phyloP scores from a whole-genome alignment of 2,888 invertebrate species.

The Abrostola triplasia region DNA sequence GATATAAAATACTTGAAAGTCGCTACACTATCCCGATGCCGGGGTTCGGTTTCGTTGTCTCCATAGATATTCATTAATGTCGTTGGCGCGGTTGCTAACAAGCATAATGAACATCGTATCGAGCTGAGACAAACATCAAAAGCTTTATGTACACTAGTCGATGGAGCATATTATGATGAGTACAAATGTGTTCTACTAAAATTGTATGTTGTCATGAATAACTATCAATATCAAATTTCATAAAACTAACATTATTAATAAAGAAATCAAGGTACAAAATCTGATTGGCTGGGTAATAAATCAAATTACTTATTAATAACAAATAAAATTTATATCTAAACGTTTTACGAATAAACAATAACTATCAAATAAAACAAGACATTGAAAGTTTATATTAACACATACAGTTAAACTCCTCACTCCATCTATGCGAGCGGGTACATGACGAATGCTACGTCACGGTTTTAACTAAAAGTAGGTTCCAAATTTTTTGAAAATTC shows the following conservation, averaged over 20 bases:
- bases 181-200: constrained; percentile 64
- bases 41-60: constrained; percentile 63
- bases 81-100: constrained; percentile 82
- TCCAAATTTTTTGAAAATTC: constrained; percentile 52
- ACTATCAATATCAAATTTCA: constrained; percentile 82
- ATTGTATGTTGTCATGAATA: constrained; percentile 84
- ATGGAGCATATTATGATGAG: constrained; percentile 58
- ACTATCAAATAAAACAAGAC: constrained; percentile 88
- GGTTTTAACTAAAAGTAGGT: constrained; percentile 52
- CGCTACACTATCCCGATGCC: constrained; percentile 48
- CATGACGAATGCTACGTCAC: constrained; percentile 81
- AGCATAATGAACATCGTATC: constrained; percentile 81
- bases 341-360: constrained; percentile 86
- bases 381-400: constrained; percentile 88
- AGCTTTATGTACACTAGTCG: constrained; percentile 74
- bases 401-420: constrained; percentile 84
- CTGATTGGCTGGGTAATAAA: constrained; percentile 82
- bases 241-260: constrained; percentile 81
- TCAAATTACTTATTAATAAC: constrained; percentile 82
- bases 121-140: constrained; percentile 75
- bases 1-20: constrained; percentile 66
- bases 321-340: constrained; percentile 88
- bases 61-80: constrained; percentile 77
- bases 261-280: constrained; percentile 87
- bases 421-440: constrained; percentile 76